phyloP scores from a whole-genome alignment of 2,888 invertebrate genomes.

The Hoplodrina ambigua region DNA sequence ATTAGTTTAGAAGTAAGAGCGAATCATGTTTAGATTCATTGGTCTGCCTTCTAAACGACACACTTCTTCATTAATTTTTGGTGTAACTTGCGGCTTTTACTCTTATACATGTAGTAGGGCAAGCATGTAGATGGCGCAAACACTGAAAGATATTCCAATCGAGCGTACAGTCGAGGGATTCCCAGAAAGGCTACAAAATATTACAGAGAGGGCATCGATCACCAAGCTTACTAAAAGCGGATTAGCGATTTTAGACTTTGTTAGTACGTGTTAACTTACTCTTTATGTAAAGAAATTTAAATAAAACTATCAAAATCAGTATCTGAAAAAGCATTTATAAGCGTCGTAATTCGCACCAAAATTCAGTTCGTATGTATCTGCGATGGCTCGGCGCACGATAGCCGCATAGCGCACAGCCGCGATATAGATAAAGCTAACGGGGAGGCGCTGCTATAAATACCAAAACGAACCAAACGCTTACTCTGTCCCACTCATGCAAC shows the following conservation, averaged over 20 bases:
- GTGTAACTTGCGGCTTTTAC: not conserved
- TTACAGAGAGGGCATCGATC: too few species aligned
- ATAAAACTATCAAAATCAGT: constrained; percentile 16
- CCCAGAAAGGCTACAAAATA: not conserved
- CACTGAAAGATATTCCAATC: not conserved
- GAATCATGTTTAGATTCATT: constrained; percentile 13
- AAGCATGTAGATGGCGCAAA: too few species aligned
- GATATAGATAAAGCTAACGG: constrained; percentile 87
- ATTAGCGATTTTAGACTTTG: too few species aligned
- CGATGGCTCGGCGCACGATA: constrained; percentile 83
- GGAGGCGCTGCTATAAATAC: constrained; percentile 86
- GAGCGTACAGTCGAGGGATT: not conserved
- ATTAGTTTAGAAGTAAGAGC: constrained; percentile 1
- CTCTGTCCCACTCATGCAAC: constrained; percentile 70
- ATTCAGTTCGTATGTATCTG: constrained; percentile 71
- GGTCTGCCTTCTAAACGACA: too few species aligned
- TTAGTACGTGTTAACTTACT: not conserved
- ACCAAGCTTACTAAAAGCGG: too few species aligned
- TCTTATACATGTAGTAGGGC: not conserved
- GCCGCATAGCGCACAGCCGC: constrained; percentile 85
- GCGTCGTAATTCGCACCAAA: constrained; percentile 49
- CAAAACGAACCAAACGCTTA: constrained; percentile 60
- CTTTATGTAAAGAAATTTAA: not conserved
- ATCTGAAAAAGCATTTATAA: constrained; percentile 25
- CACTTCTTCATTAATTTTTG: too few species aligned